Conservation (phyloP, 2,888 invertebrate genomes). For the Heliothis peltigera region DNA sequence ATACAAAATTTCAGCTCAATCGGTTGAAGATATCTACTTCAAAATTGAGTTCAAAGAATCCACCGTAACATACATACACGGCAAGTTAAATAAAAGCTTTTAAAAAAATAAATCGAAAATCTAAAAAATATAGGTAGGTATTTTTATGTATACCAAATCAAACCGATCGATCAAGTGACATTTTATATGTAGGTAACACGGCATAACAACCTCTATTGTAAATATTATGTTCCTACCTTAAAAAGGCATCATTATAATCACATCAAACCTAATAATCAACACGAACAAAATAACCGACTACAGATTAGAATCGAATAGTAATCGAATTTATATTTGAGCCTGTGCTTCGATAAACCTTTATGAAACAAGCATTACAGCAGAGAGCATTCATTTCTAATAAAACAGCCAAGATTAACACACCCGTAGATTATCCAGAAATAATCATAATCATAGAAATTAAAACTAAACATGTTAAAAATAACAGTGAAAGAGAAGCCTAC, state of each 20-base stretch:
- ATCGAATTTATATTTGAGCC: slow-evolving; percentile 16
- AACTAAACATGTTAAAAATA: slow-evolving; percentile 66
- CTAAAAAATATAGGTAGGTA: no score
- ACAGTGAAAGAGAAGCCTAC: slow-evolving; percentile 66
- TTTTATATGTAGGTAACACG: background rate
- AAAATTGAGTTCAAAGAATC: no score
- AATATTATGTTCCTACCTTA: slow-evolving; percentile 1
- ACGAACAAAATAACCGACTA: background rate
- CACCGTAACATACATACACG: no score
- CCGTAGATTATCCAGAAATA: background rate
- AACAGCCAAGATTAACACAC: background rate
- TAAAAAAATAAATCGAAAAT: no score
- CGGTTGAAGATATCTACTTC: no score
- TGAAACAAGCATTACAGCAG: background rate
- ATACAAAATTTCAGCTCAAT: no score
- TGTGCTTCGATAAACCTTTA: background rate
- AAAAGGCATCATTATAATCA: slow-evolving; percentile 19
- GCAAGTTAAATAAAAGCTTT: no score
- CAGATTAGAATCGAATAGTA: background rate
- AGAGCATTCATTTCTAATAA: background rate
- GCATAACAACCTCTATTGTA: slow-evolving; percentile 1
- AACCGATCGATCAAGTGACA: background rate
- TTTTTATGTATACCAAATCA: no score
- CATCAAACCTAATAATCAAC: slow-evolving; percentile 11
- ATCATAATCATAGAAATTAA: slow-evolving; percentile 17